Base-by-base conservation (phyloP, 2,888 invertebrate genomes). In the Rhagonycha lutea region DNA sequence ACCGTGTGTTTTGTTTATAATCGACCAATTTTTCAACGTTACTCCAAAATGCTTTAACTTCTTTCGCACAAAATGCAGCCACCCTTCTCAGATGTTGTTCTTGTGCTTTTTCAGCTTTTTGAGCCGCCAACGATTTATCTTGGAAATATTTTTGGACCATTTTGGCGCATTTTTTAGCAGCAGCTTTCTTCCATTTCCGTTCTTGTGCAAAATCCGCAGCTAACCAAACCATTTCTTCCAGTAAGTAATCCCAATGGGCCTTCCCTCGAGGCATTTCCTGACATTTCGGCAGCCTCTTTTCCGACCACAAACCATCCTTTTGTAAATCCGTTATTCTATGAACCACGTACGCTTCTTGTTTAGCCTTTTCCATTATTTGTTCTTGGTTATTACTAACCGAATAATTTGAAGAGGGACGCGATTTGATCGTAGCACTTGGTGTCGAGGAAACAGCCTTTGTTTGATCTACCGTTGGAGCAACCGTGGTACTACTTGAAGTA, bases 201-300 rank as follows among this genome's bases (percentile, higher is more conserved):
- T 99, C 99, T 87, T 98, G 96, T 28, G 96, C 96, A 89, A 99
- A 99, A 89, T 99, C 99, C 61, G 97, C 95, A 60, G 98, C 96
- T 81, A 99, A 90, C 99, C 99, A 99, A 61, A 95, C 95, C 97
- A 98, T 98, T 89, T 99, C 99, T 88, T 99, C 99, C 62, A 99
- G 89, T 79, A 99, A 89, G 88, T 98, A 99, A 88, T 99, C 99
- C 98, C 99, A 99, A 88, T 99, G 99, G 28, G 96, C 94, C 89
- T 98, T 99, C 71, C 93, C 91, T 79, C 98, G 91, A 77, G 94
- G 92, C 82, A 97, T 96, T 89, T 97, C 97, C 86, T 96, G 94
- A 80, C 97, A 93, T 89, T 97, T 97, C 72, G 98, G 98, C 86
- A 98, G 90, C 74, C 98, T 91, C 83, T 94, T 93, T 87, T 96